Evolutionary conservation across 2,797 vertebrate species (phyloP).

Genomic region (Sebastes matsubarae): DNA sequence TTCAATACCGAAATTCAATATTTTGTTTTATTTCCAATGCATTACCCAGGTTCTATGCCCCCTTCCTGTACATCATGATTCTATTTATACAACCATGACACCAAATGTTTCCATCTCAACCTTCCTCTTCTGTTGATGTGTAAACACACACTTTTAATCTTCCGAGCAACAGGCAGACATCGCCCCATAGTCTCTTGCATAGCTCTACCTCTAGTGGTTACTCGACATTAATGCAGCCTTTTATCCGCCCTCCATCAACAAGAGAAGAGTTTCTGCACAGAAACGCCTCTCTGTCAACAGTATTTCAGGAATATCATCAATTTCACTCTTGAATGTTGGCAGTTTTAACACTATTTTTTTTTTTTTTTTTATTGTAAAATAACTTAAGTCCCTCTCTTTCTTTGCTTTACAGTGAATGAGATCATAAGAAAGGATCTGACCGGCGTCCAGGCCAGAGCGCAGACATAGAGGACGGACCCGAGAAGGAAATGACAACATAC

Average conservation of each 20-base stretch:
- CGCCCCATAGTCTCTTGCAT: background rate
- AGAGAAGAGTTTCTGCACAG: background rate
- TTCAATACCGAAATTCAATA: background rate
- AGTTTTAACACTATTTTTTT: background rate
- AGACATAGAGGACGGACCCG: conserved; percentile 87
- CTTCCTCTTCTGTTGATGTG: conserved; percentile 53
- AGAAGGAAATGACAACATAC: conserved; percentile 69
- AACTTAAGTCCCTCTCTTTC: background rate
- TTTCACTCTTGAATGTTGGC: background rate
- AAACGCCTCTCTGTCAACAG: background rate
- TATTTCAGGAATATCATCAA: background rate
- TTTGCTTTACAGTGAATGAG: conserved; percentile 91
- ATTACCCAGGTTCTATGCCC: background rate
- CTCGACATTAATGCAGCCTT: conserved; percentile 44
- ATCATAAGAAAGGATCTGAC: conserved; percentile 99
- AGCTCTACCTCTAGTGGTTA: conserved; percentile 74
- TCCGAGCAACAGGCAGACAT: conserved; percentile 84
- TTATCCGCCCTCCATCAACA: background rate
- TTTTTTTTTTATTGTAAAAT: background rate
- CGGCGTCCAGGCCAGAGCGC: conserved; percentile 89
- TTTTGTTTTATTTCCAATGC: background rate
- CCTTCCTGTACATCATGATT: conserved; percentile 33
- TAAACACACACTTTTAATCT: conserved; percentile 26
- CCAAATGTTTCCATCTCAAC: conserved; percentile 88
- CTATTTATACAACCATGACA: conserved; percentile 86